Evolutionary conservation across 2,888 invertebrate genomes (phyloP).

Genomic region (Cactoblastis cactorum): DNA sequence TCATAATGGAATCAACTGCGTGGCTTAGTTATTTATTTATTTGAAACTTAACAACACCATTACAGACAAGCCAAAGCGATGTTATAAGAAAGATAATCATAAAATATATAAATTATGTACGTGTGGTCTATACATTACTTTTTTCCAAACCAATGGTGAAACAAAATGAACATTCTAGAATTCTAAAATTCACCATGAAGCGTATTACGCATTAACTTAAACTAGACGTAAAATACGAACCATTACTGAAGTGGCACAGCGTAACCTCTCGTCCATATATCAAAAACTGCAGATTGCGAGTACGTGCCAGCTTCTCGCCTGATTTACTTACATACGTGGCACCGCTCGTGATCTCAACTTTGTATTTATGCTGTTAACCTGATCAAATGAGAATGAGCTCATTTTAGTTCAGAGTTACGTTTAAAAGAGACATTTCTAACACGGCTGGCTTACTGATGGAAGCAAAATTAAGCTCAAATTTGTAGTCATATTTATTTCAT

Average conservation of each 20-base stretch:
- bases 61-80: too few species aligned
- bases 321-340: conserved; percentile 41
- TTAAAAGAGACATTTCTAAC: not conserved
- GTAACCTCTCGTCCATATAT: conserved; percentile 32
- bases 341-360: conserved; percentile 24
- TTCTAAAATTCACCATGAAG: not conserved
- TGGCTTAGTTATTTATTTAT: too few species aligned
- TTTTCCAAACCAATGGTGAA: too few species aligned
- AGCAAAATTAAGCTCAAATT: too few species aligned
- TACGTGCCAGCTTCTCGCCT: conserved; percentile 33
- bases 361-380: conserved; percentile 3
- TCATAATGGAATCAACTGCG: too few species aligned
- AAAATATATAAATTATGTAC: too few species aligned
- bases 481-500: too few species aligned
- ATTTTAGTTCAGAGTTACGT: not conserved
- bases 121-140: too few species aligned
- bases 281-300: conserved; percentile 42
- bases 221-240: conserved; percentile 24
- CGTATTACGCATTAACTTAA: conserved; percentile 24
- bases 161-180: too few species aligned
- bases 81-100: too few species aligned
- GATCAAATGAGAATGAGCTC: conserved; percentile 1
- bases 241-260: conserved; percentile 16
- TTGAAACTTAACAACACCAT: too few species aligned
- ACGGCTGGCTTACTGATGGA: too few species aligned